Evolutionary conservation across 2,888 invertebrate species (phyloP).

Genomic region (Watsonalla binaria): DNA sequence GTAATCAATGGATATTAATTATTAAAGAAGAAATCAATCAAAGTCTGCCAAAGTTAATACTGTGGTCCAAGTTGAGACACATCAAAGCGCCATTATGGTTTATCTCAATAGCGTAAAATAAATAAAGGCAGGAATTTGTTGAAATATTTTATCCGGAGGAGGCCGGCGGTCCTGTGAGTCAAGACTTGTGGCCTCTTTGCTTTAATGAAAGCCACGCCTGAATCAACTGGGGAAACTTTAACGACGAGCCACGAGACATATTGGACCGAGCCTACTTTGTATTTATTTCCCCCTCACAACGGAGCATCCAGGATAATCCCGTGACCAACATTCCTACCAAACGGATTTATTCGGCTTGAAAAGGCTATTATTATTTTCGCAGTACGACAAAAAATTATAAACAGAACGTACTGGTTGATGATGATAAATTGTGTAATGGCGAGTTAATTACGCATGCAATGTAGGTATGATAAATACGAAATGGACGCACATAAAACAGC

Average conservation of each 20-base stretch:
- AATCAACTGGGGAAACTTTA: constrained; percentile 58
- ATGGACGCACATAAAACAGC: constrained; percentile 53
- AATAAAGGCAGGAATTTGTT: constrained; percentile 71
- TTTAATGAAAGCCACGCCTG: constrained; percentile 66
- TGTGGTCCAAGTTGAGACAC: constrained; percentile 53
- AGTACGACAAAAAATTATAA: not conserved
- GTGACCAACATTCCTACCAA: not conserved
- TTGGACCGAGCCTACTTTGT: constrained; percentile 36
- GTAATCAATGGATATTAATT: constrained; percentile 18
- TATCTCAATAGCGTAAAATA: constrained; percentile 73
- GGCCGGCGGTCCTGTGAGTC: constrained; percentile 42
- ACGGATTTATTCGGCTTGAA: too few species aligned
- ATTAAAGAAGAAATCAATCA: constrained; percentile 68
- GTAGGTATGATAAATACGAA: constrained; percentile 13
- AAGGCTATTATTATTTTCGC: too few species aligned
- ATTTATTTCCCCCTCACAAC: constrained; percentile 28
- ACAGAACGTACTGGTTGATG: not conserved
- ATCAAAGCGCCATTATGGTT: constrained; percentile 74
- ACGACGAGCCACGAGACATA: constrained; percentile 52
- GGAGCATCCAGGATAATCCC: not conserved
- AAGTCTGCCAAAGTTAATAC: constrained; percentile 63
- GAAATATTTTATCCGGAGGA: constrained; percentile 67
- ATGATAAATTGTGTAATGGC: not conserved
- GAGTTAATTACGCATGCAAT: constrained; percentile 11
- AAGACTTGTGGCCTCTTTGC: constrained; percentile 65